Percentiles rank a stretch among this genome's conserved stretches.
phyloP scores from a whole-genome alignment of 1,140 invertebrate genomes.

The Nylanderia fulva region DNA sequence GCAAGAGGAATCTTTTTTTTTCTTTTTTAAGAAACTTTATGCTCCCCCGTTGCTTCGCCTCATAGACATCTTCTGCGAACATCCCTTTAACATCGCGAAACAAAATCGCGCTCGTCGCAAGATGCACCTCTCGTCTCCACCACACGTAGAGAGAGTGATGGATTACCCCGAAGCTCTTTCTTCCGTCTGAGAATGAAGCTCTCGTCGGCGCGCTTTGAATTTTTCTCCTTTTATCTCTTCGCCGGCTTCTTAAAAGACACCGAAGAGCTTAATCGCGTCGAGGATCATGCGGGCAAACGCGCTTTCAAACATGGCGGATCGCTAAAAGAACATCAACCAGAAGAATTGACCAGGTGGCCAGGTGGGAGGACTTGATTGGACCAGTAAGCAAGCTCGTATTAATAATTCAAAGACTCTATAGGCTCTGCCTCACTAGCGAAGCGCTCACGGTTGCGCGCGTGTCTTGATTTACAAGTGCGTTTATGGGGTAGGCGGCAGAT shows the following conservation, averaged over 20 bases:
- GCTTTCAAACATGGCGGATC: slow-evolving; percentile 74
- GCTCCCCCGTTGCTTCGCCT: background rate
- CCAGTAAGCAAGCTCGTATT: slow-evolving; percentile 80
- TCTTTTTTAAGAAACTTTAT: background rate
- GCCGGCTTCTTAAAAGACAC: slow-evolving; percentile 61
- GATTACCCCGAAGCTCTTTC: slow-evolving; percentile 66
- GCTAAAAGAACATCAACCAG: slow-evolving; percentile 72
- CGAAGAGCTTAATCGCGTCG: slow-evolving; percentile 75
- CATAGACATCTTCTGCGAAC: background rate
- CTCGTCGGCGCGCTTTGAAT: slow-evolving; percentile 68
- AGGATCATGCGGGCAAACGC: slow-evolving; percentile 74
- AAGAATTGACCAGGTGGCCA: slow-evolving; percentile 78
- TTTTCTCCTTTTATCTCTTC: slow-evolving; percentile 18
- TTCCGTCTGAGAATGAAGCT: slow-evolving; percentile 56
- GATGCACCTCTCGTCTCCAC: slow-evolving; percentile 28
- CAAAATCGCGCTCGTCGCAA: slow-evolving; percentile 9
- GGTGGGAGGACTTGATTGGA: slow-evolving; percentile 81
- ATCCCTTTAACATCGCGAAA: slow-evolving; percentile 12
- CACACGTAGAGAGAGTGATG: slow-evolving; percentile 62
- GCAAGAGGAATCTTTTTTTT: background rate
- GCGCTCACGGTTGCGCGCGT: slow-evolving; percentile 63
- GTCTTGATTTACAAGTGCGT: slow-evolving; percentile 83
- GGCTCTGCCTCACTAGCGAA: slow-evolving; percentile 50
- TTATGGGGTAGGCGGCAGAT: slow-evolving; percentile 82
- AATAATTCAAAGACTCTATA: slow-evolving; percentile 80